Percentiles rank a stretch among this genome's conserved stretches.
Conservation (phyloP, 2,888 invertebrate species). For the Desoria tigrina region DNA sequence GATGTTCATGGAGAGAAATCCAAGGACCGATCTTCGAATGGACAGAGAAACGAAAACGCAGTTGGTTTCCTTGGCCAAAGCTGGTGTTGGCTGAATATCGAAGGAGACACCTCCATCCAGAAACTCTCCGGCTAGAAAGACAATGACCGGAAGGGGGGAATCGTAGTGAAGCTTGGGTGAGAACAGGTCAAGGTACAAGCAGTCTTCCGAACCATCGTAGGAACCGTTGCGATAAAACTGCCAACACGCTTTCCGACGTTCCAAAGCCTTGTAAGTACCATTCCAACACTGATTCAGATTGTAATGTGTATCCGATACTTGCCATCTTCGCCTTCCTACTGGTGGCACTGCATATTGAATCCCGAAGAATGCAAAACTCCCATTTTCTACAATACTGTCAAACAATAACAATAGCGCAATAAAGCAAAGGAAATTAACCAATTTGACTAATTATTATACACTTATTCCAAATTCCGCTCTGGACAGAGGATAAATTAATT, state of each 20-base stretch:
- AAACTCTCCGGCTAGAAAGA: slow-evolving; percentile 76
- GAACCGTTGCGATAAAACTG: slow-evolving; percentile 70
- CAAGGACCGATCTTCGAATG: slow-evolving; percentile 70
- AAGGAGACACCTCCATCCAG: slow-evolving; percentile 56
- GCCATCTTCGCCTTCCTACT: slow-evolving; percentile 68
- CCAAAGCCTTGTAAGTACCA: slow-evolving; percentile 69
- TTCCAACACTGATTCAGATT: slow-evolving; percentile 77
- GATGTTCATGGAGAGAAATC: slow-evolving; percentile 68
- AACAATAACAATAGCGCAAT: neutral
- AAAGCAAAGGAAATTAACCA: too few relatives aligned
- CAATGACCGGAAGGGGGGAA: slow-evolving; percentile 77
- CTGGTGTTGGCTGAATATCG: slow-evolving; percentile 70
- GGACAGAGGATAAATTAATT: too few relatives aligned
- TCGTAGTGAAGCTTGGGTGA: slow-evolving; percentile 79
- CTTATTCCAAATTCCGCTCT: too few relatives aligned
- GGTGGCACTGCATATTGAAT: slow-evolving; percentile 80
- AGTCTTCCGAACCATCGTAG: slow-evolving; percentile 74
- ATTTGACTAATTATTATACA: too few relatives aligned
- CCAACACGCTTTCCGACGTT: slow-evolving; percentile 63
- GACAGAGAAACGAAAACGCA: slow-evolving; percentile 85
- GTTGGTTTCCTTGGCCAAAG: slow-evolving; percentile 74
- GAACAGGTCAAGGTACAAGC: slow-evolving; percentile 77
- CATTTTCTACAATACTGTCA: slow-evolving; percentile 65
- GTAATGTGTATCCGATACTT: slow-evolving; percentile 64
- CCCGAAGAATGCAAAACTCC: slow-evolving; percentile 76